Conservation (phyloP, 2,888 invertebrate genomes). For the Xanthia togata region DNA sequence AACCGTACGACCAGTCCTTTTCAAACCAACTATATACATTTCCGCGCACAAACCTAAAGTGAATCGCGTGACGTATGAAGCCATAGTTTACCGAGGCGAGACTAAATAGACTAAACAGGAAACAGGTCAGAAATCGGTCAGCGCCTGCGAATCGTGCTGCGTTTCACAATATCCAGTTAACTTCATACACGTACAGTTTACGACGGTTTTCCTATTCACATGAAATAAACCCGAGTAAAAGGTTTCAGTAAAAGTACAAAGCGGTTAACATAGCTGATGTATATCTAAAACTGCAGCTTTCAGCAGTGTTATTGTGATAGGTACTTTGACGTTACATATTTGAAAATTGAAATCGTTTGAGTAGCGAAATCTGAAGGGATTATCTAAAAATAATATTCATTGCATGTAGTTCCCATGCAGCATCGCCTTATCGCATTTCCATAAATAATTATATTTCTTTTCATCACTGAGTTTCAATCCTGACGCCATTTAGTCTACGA, state of each 20-base stretch:
- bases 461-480: neutral
- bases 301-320: neutral
- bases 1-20: neutral
- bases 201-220: constrained; percentile 53
- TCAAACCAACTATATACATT: constrained; percentile 15
- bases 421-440: too few species aligned
- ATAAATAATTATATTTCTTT: constrained; percentile 9
- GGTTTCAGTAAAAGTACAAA: constrained; percentile 41
- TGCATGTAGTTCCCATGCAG: neutral
- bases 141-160: constrained; percentile 42
- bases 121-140: constrained; percentile 65
- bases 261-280: neutral
- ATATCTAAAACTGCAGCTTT: constrained; percentile 28
- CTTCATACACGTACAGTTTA: constrained; percentile 41
- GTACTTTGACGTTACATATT: neutral
- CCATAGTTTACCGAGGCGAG: constrained; percentile 52
- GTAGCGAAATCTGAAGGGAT: too few species aligned
- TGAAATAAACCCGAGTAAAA: constrained; percentile 39
- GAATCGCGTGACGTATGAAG: constrained; percentile 65
- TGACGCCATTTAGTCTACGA: constrained; percentile 34
- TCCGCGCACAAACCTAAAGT: constrained; percentile 34
- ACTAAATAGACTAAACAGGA: constrained; percentile 57
- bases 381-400: constrained; percentile 1
- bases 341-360: neutral
- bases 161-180: constrained; percentile 54